These are phyloP conservation scores for Fratercula arctica DNA, from an alignment of 2,797 vertebrate species.

Conservation along the genomic window DNA sequence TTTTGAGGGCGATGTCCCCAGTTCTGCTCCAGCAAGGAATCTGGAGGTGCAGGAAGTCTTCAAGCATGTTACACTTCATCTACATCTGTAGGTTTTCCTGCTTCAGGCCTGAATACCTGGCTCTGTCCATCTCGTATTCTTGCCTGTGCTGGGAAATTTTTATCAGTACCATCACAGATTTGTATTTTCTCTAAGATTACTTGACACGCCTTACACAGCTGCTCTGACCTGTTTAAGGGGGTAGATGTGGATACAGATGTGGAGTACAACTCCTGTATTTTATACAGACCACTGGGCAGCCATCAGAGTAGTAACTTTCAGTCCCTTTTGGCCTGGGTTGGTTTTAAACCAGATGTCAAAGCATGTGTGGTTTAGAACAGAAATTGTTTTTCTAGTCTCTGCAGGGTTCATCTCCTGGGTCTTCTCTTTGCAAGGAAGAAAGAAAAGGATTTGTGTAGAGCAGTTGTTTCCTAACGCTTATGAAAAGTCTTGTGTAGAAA, in stretches of 20 bases:
- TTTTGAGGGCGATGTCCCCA: constrained; percentile 45
- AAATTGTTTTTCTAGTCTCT: constrained; percentile 45
- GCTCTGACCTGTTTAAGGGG: constrained; percentile 57
- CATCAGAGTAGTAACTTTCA: background rate
- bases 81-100: constrained; percentile 67
- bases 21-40: constrained; percentile 51
- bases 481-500: constrained; percentile 21
- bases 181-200: constrained; percentile 57
- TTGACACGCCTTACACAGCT: constrained; percentile 49
- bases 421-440: constrained; percentile 36
- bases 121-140: constrained; percentile 55
- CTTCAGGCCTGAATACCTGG: constrained; percentile 68
- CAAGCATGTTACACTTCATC: constrained; percentile 29
- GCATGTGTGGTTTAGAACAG: constrained; percentile 31
- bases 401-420: constrained; percentile 55
- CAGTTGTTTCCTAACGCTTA: constrained; percentile 36
- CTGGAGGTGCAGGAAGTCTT: constrained; percentile 56
- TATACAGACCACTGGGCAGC: constrained; percentile 38
- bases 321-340: constrained; percentile 41
- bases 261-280: background rate
- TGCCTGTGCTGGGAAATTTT: constrained; percentile 64
- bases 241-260: constrained; percentile 41
- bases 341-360: constrained; percentile 61
- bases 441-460: constrained; percentile 36
- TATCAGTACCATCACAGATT: constrained; percentile 66